Evolutionary conservation across 1,140 invertebrate species (phyloP).

Genomic region (Diplogasteroides magnus): DNA sequence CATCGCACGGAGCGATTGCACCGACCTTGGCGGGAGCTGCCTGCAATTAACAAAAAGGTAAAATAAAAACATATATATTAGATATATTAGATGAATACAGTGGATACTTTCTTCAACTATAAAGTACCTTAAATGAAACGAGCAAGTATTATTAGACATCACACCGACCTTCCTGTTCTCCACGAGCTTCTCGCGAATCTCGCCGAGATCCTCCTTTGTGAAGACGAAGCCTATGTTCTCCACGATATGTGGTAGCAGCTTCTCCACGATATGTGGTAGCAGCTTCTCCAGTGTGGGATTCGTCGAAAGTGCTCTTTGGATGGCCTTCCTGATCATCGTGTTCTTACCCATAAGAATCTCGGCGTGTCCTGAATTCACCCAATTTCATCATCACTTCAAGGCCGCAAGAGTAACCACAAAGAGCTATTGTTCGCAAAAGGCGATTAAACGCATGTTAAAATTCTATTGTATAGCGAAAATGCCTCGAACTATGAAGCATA

Average conservation of each 20-base stretch:
- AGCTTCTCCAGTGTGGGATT: constrained; percentile 86
- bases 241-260: too few species aligned
- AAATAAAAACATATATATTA: background rate
- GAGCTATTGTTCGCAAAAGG: too few species aligned
- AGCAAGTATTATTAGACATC: too few species aligned
- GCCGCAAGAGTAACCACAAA: background rate
- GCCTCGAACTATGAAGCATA: too few species aligned
- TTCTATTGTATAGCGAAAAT: constrained; percentile 2
- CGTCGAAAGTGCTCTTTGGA: constrained; percentile 86
- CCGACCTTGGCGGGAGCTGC: constrained; percentile 88
- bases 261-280: constrained; percentile 87
- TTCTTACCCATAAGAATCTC: constrained; percentile 99
- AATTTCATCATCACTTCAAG: too few species aligned
- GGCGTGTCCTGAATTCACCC: constrained; percentile 77
- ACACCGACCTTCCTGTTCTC: constrained; percentile 68
- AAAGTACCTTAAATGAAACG: too few species aligned
- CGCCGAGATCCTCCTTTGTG: constrained; percentile 86
- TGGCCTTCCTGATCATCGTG: constrained; percentile 99
- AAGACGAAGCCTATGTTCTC: constrained; percentile 99
- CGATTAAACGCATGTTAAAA: too few species aligned
- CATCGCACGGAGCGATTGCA: constrained; percentile 88
- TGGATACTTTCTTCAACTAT: background rate
- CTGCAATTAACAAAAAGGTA: constrained; percentile 37
- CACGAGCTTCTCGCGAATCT: constrained; percentile 83
- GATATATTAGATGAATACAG: background rate